These are phyloP conservation scores for Menura novaehollandiae DNA, from an alignment of 2,113 vertebrate species.

Conservation along the genomic window DNA sequence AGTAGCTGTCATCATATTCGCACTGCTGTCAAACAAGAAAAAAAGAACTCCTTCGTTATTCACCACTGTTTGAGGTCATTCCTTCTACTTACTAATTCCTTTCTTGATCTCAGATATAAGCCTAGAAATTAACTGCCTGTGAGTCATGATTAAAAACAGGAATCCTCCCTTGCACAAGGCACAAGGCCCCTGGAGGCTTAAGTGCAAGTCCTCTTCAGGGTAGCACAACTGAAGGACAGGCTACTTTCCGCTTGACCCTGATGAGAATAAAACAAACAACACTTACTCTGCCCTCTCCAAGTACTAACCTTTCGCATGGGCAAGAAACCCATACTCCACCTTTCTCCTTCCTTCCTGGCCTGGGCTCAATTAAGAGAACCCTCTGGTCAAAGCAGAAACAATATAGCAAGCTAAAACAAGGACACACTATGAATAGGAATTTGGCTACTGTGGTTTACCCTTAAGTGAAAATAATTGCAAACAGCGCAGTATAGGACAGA, in stretches of 20 bases:
- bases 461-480: neutral
- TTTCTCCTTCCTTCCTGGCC: neutral
- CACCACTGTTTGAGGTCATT: neutral
- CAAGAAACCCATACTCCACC: neutral
- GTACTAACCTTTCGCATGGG: neutral
- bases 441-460: neutral
- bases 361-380: neutral
- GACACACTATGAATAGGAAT: neutral
- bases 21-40: neutral
- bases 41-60: neutral
- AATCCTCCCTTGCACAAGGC: neutral
- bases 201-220: neutral
- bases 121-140: neutral
- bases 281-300: neutral
- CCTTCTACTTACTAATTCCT: neutral
- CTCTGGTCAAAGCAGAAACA: neutral
- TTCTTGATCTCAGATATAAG: neutral
- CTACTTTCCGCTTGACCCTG: neutral
- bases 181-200: neutral
- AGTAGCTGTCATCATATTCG: neutral
- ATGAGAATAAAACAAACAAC: neutral
- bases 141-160: neutral
- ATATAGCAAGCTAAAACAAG: neutral
- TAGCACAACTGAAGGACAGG: neutral
- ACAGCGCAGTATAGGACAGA: neutral